Base-by-base conservation (phyloP, 2,888 invertebrate species). In the Drymonia ruficornis region DNA sequence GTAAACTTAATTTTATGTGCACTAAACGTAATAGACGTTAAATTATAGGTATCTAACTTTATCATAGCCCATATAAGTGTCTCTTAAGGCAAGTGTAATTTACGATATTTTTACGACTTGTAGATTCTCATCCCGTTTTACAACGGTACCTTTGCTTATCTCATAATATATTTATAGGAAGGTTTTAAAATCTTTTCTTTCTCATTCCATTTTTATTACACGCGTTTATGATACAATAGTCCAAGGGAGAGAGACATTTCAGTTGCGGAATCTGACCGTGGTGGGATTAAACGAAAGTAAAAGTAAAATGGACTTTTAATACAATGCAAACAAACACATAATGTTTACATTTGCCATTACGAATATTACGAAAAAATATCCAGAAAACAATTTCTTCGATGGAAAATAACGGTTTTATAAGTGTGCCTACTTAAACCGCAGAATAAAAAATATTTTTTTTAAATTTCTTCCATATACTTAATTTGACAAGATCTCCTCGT, bases 141-240 rank as follows among this genome's bases (percentile, higher is more conserved):
- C 78, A 76, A 79, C 71, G 70, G 70, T 69, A 66, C 67, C 76
- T 74, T 75, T 78, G 72, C 74, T 76, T 79, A 80, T 79, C 76
- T 78, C 78, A 70, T 80, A 76, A 78, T 78, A 79, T 78, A 71
- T 80, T 80, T 81, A 80, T 72, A 59, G 63, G 71, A 63, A 71
- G 76, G 73, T 83, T 80, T 78, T 19, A 80, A 80, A 81, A 78
- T 80, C 68, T 75, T 79, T 78, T 76, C 67, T 72, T 72, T 76
- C 76, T 78, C 77, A 76, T 81, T 80, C 72, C 51, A 67, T 76
- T 76, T 81, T 79, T 75, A 76, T 79, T 70, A 67, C 69, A 53
- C 50, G 62, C 68, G 71, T 79, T 81, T 83, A 81, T 81, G 78
- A 72, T 67, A 67, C 65, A 63, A 67, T 69, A 43, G 19, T 5